phyloP scores from a whole-genome alignment of 2,888 invertebrate species.

The Colletes collaris region DNA sequence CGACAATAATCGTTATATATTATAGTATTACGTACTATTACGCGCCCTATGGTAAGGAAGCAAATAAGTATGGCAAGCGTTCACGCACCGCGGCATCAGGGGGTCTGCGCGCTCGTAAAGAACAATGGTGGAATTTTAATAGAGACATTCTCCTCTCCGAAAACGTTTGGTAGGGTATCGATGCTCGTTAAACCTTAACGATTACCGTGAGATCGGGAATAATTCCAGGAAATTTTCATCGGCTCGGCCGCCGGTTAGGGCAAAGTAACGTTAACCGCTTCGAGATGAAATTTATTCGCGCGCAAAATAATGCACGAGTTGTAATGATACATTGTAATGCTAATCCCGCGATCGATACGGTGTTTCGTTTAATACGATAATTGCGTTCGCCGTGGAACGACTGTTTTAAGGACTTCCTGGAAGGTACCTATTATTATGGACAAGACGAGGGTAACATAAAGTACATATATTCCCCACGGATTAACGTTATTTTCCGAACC shows the following conservation, averaged over 20 bases:
- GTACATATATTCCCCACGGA: not conserved
- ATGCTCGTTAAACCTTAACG: slow-evolving; percentile 49
- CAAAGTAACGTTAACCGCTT: slow-evolving; percentile 13
- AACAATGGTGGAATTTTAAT: slow-evolving; percentile 55
- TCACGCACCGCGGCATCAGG: slow-evolving; percentile 45
- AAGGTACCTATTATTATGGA: not conserved
- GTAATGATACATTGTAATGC: slow-evolving; percentile 43
- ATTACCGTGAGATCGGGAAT: slow-evolving; percentile 43
- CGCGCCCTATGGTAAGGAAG: slow-evolving; percentile 44
- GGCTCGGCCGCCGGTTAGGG: not conserved
- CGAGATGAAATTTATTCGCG: slow-evolving; percentile 21
- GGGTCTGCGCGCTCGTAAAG: slow-evolving; percentile 34
- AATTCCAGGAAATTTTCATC: slow-evolving; percentile 36
- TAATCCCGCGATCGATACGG: slow-evolving; percentile 10
- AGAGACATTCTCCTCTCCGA: slow-evolving; percentile 45
- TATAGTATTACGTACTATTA: slow-evolving; percentile 45
- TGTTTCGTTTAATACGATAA: slow-evolving; percentile 24
- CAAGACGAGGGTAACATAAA: not conserved
- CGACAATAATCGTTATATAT: slow-evolving; percentile 49
- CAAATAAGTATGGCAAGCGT: slow-evolving; percentile 32
- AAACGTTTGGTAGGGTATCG: slow-evolving; percentile 32
- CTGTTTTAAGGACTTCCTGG: slow-evolving; percentile 5
- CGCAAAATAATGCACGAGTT: slow-evolving; percentile 16
- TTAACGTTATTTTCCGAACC: no score
- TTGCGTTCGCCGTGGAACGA: not conserved